phyloP scores from a whole-genome alignment of 2,113 vertebrate genomes.

The Syngnathus scovelli region DNA sequence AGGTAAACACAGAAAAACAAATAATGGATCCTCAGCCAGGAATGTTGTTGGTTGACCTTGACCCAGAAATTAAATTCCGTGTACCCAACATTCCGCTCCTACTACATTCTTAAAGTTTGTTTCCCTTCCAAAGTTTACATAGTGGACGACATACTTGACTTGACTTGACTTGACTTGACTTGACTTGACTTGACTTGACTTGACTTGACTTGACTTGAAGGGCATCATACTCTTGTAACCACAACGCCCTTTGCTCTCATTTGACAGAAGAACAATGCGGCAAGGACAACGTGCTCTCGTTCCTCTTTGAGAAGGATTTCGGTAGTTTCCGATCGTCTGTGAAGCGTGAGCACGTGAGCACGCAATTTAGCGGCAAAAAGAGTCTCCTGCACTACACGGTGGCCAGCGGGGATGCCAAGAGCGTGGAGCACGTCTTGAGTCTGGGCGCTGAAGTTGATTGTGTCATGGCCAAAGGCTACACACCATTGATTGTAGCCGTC shows the following conservation, averaged over 20 bases:
- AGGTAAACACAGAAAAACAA: constrained; percentile 38
- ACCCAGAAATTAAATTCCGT: not conserved
- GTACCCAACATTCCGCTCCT: not conserved
- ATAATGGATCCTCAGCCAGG: not conserved
- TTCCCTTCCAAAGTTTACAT: not conserved
- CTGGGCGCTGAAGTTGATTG: constrained; percentile 68
- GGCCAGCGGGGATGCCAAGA: constrained; percentile 64
- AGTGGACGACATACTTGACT: not conserved
- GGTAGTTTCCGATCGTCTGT: constrained; percentile 55
- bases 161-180: not conserved
- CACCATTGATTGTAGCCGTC: constrained; percentile 72
- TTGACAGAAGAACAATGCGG: constrained; percentile 40
- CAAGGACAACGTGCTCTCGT: constrained; percentile 35
- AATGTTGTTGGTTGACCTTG: not conserved
- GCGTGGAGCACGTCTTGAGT: constrained; percentile 69
- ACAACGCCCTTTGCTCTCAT: constrained; percentile 2
- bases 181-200: not conserved
- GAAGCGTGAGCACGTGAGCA: constrained; percentile 51
- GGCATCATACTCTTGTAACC: not conserved
- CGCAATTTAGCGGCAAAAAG: constrained; percentile 55
- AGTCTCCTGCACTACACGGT: constrained; percentile 74
- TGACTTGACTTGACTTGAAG: not conserved
- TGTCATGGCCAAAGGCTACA: constrained; percentile 65
- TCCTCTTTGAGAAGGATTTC: constrained; percentile 65
- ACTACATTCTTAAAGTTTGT: not conserved